phyloP scores from a whole-genome alignment of 2,888 invertebrate genomes.

The Sinohyriopsis cumingii region DNA sequence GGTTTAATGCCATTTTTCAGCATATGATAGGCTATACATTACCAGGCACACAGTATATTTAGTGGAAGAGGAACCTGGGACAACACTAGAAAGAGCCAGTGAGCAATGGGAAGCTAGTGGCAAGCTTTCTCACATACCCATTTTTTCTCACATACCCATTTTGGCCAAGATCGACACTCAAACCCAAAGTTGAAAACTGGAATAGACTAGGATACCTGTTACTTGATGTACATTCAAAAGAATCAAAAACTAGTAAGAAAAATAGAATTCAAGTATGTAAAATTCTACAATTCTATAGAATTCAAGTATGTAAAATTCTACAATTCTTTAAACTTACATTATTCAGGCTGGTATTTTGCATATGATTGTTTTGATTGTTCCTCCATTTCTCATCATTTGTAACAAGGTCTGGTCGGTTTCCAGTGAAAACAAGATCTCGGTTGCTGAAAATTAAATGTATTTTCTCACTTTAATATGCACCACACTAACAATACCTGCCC shows the following conservation, averaged over 20 bases:
- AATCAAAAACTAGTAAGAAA: neutral
- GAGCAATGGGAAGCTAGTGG: too few relatives aligned
- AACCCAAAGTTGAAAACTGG: neutral
- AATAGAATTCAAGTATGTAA: neutral
- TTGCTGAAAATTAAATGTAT: conserved; percentile 31
- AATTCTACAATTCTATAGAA: neutral
- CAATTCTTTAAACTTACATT: conserved; percentile 28
- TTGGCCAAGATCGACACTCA: too few relatives aligned
- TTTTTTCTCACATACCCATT: too few relatives aligned
- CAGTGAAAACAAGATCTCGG: conserved; percentile 29
- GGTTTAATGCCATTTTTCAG: too few relatives aligned
- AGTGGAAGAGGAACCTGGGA: too few relatives aligned
- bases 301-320: neutral
- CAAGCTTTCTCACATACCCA: too few relatives aligned
- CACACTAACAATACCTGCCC: too few relatives aligned
- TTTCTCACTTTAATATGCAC: too few relatives aligned
- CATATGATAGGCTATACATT: too few relatives aligned
- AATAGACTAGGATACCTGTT: neutral
- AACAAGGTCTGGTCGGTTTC: conserved; percentile 37
- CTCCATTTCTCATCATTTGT: conserved; percentile 20
- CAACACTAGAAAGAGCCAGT: too few relatives aligned
- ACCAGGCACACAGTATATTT: too few relatives aligned
- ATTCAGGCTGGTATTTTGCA: conserved; percentile 35
- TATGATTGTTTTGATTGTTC: conserved; percentile 14
- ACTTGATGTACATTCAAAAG: neutral